Evolutionary conservation across 1,140 invertebrate genomes (phyloP), one percentile per base, ranked within the genome.

Genomic region (Nilaparvata lugens): DNA sequence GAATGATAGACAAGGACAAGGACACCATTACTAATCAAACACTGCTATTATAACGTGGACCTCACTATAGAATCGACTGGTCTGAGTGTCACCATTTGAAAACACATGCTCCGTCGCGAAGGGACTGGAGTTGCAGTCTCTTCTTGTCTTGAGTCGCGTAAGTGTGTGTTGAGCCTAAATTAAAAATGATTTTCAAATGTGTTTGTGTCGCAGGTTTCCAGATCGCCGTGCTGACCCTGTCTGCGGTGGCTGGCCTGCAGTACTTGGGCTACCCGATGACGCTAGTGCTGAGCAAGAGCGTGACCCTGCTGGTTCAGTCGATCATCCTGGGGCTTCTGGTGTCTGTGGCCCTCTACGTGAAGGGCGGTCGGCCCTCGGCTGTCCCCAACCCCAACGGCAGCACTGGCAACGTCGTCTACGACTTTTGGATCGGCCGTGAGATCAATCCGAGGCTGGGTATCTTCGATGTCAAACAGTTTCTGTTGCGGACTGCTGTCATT

Each of bases 381-480:
- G 73, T 80, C 55, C 71, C 82, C 16, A 91, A 91, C 70, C 77
- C 81, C 14, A 80, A 82, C 68, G 88, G 80, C 23, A 83, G 83
- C 54, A 83, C 81, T 52, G 84, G 85, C 18, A 83, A 80, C 71
- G 66, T 75, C 60, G 68, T 92, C 11, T 85, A 90, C 69, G 87
- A 91, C 67, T 91, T 88, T 68, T 89, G 87, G 68, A 79, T 88
- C 67, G 91, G 91, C 2, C 74, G 83, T 63, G 88, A 92, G 72
- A 71, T 91, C 2, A 88, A 89, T 76, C 89, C 89, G 14, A 76
- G 86, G 68, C 72, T 82, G 45, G 80, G 82, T 54, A 74, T 74
- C 7, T 68, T 93, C 24, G 87, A 93, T 70, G 68, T 90, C 16
- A 94, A 94, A 74, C 75, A 84, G 48, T 72, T 81, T 60, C 75